Evolutionary conservation across 1,140 invertebrate species (phyloP).

Genomic region (Anoplophora glabripennis): DNA sequence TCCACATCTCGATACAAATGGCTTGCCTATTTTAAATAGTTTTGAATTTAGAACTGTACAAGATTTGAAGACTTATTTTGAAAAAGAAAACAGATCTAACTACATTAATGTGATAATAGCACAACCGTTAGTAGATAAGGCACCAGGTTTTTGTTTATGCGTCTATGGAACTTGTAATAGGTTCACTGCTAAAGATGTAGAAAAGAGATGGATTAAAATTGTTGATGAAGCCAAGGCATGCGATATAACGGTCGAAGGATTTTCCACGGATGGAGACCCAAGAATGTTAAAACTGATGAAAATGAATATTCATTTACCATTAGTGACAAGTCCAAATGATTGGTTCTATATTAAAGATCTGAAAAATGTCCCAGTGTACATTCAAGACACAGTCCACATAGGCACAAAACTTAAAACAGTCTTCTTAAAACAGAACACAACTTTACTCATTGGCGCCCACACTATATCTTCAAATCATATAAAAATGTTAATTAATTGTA

Average conservation of each 20-base stretch:
- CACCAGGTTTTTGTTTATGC: conserved; percentile 3
- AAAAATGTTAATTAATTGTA: not conserved
- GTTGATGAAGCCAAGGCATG: not conserved
- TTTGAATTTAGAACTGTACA: too few relatives aligned
- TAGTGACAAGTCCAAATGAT: not conserved
- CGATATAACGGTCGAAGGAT: conserved; percentile 7
- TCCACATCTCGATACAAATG: not conserved
- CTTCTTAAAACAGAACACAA: too few relatives aligned
- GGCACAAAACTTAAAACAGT: too few relatives aligned
- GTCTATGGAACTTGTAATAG: conserved; percentile 12
- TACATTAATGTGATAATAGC: conserved; percentile 7
- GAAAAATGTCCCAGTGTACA: not conserved
- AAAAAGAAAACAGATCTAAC: not conserved
- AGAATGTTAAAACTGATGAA: conserved; percentile 6
- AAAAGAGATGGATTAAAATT: conserved; percentile 2
- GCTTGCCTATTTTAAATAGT: not conserved
- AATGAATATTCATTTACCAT: not conserved
- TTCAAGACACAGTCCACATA: not conserved
- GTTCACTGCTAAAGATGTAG: conserved; percentile 2
- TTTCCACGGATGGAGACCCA: conserved; percentile 9
- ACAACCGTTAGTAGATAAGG: conserved; percentile 2
- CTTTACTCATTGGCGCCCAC: too few relatives aligned
- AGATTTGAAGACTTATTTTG: too few relatives aligned
- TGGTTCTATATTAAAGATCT: not conserved
- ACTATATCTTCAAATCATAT: too few relatives aligned